Base-by-base conservation (phyloP, 2,888 invertebrate species). In the Kuschelorhynchus macadamiae region DNA sequence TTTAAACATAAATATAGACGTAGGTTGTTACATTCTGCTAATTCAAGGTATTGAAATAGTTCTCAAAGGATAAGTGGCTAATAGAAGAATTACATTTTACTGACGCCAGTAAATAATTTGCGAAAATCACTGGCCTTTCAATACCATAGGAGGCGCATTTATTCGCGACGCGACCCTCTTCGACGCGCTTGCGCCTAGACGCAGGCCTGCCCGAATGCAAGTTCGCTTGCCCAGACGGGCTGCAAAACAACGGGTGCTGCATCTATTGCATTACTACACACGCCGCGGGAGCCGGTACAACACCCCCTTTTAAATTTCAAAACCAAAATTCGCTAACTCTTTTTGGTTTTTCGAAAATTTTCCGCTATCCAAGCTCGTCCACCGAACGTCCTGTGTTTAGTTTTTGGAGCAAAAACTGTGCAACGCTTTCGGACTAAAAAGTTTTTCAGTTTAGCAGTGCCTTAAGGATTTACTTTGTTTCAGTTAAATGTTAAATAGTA, bases 211-310 rank as follows among this genome's bases (percentile, higher is more conserved):
- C 64, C 55, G 63, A 64, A 68, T 68, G 68, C 68, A 68, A 71
- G 74, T 73, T 72, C 78, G 79, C 77, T 77, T 59, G 63, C 57
- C 79, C 77, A 79, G 81, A 81, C 81, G 79, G 80, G 79, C 80
- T 81, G 82, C 83, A 82, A 82, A 82, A 82, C 82, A 82, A 82
- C 81, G 81, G 80, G 80, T 79, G 80, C 80, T 81, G 83, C 83
- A 82, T 81, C 81, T 21, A 82, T 81, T 82, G 82, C 81, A 83
- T 82, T 83, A 83, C 82, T 82, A 78, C 81, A 79, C 79, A 81
- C 79, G 73, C 75, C 75, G 76, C 76, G 77, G 73, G 74, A 75
- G 74, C 72, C 75, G 76, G 75, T 76, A 75, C 73, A 75, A 75
- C 74, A 76, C 72, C 73, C 56, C 55, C 59, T 46, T 66, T 64